Evolutionary conservation across 2,888 invertebrate species (phyloP).

Genomic region (Osedax fenrisi): DNA sequence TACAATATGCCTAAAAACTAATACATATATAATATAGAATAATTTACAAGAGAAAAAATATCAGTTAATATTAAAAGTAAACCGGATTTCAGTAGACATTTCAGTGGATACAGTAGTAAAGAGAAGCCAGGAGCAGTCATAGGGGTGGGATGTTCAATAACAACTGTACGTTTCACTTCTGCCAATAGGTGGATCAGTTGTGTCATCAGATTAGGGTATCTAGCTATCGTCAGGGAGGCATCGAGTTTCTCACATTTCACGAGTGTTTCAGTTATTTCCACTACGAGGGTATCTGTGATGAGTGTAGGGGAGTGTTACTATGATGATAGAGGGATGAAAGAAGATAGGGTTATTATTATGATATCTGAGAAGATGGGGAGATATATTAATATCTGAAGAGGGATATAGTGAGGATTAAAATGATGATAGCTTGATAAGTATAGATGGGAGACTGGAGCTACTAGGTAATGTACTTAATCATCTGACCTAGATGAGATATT

Average conservation of each 20-base stretch:
- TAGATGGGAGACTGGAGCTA: too few species aligned
- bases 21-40: not conserved
- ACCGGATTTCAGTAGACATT: conserved; percentile 21
- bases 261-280: not conserved
- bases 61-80: too few species aligned
- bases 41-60: not conserved
- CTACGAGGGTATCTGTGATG: not conserved
- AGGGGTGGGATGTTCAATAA: conserved; percentile 55
- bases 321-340: too few species aligned
- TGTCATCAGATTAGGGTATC: not conserved
- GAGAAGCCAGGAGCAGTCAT: conserved; percentile 62
- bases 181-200: not conserved
- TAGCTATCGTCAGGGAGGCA: not conserved
- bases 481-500: too few species aligned
- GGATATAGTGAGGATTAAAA: too few species aligned
- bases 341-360: too few species aligned
- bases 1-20: not conserved
- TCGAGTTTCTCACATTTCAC: not conserved
- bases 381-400: too few species aligned
- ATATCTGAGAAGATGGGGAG: too few species aligned
- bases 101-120: conserved; percentile 55
- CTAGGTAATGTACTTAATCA: too few species aligned
- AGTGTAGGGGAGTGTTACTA: not conserved
- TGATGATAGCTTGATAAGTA: too few species aligned
- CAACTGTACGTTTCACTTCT: not conserved